Base-by-base conservation (phyloP, 2,888 invertebrate genomes). In the Agrochola lota region DNA sequence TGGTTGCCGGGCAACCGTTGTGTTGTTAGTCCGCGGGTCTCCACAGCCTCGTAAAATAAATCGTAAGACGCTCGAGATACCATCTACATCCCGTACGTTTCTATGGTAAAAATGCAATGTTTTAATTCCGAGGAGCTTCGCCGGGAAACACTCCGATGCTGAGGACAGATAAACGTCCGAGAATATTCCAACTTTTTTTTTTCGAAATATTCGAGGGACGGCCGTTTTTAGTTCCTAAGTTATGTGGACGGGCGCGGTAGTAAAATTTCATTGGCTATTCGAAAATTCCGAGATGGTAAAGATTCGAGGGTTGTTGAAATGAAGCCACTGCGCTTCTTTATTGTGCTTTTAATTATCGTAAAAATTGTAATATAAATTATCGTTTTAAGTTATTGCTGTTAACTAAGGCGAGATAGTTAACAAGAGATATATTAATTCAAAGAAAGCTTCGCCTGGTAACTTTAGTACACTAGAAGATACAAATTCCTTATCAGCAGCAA, bases 61-160 rank as follows among this genome's bases (percentile, higher is more conserved):
- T 93, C 90, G 88, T 87, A 86, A 78, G 84, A 77, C 80, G 79
- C 72, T 71, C 80, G 78, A 85, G 94, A 94, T 93, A 93, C 78
- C 86, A 93, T 94, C 94, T 91, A 85, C 77, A 86, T 81, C 84
- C 87, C 81, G 71, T 81, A 87, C 84, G 80, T 89, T 88, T 90
- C 89, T 88, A 85, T 88, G 87, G 89, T 91, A 94, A 94, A 94
- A 94, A 94, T 91, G 94, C 94, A 95, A 96, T 95, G 96, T 96
- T 96, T 96, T 95, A 96, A 96, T 96, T 94, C 95, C 91, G 88
- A 85, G 86, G 89, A 88, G 74, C 84, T n/a, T 79, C 78, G 91
- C 86, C 89, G 91, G 92, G 92, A 93, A 94, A 94, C 92, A 91
- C 90, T 85, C 83, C 90, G 94, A 95, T 94, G 91, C 88, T 78